phyloP scores from a whole-genome alignment of 2,888 invertebrate genomes.

The Cephus nigrinus region DNA sequence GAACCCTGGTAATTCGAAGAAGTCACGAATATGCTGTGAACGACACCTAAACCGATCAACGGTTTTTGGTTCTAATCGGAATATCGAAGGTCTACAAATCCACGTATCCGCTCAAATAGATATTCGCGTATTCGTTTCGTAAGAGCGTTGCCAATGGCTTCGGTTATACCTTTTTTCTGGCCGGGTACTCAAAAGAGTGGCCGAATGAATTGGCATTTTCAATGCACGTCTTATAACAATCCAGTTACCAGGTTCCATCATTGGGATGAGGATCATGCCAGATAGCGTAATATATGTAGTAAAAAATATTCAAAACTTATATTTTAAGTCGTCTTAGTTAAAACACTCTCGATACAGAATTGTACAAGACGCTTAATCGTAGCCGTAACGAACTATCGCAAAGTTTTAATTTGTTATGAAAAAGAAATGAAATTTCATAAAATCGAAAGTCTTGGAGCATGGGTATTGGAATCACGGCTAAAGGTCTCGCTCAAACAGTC shows the following conservation, averaged over 20 bases:
- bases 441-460: conserved; percentile 31
- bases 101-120: not conserved
- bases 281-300: conserved; percentile 43
- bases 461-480: not conserved
- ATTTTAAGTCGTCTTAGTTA: conserved; percentile 60
- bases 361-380: conserved; percentile 57
- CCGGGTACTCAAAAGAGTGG: not conserved
- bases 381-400: conserved; percentile 51
- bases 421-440: conserved; percentile 37
- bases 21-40: not conserved
- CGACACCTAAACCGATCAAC: not conserved
- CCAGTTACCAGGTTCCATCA: not conserved
- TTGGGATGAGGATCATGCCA: not conserved
- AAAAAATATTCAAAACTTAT: conserved; percentile 66
- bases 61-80: not conserved
- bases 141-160: not conserved
- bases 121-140: not conserved
- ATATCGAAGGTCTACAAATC: not conserved
- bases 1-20: not conserved
- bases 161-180: not conserved
- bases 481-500: not conserved
- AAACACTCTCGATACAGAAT: conserved; percentile 58
- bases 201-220: not conserved
- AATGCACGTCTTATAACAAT: not conserved
- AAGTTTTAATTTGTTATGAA: conserved; percentile 26